Base-by-base conservation (phyloP, 2,888 invertebrate genomes). In the Crioceris asparagi region DNA sequence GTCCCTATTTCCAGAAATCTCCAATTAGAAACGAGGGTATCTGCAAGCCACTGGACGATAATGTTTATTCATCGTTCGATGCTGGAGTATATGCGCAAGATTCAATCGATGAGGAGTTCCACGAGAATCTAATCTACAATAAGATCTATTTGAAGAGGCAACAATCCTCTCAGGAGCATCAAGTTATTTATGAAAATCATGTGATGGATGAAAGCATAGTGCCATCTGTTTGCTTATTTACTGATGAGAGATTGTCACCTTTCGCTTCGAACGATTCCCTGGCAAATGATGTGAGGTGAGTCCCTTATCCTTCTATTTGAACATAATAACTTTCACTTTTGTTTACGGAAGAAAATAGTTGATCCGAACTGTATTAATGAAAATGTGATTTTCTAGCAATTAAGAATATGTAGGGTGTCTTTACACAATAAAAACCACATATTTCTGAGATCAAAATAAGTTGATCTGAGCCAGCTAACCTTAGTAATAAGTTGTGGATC, bases 181-280 rank as follows among this genome's bases (percentile, higher is more conserved):
- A 29, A 14, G 39, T 52, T 17, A 52, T 50, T 31, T 51, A 56
- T 38, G 57, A 62, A 39, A 57, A 58, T 32, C 43, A 48, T 26
- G 64, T 66, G 11, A 69, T 67, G 25, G 71, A 72, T 33, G 64
- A 69, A 43, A 66, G 70, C 35, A 66, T 71, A 25, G 65, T 66
- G n/a, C 66, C 67, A 4, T 60, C 62, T 5, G 60, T 62, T 18
- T 61, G 57, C 47, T 49, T 63, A 21, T 36, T 57, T 32, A 51
- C 71, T 18, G 66, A 72, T 46, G 64, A 71, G 45, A 72, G 73
- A 50, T 60, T 69, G 16, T 81, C 83, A 4, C 79, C 81, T 5
- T 85, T 84, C 62, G 84, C 83, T 32, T 87, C 86, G 19, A 84
- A 79, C 52, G 86, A 87, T 62, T 87, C 86, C 8, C 65, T 87